Evolutionary conservation across 2,113 vertebrate genomes (phyloP).

Genomic region (Carassius carassius): DNA sequence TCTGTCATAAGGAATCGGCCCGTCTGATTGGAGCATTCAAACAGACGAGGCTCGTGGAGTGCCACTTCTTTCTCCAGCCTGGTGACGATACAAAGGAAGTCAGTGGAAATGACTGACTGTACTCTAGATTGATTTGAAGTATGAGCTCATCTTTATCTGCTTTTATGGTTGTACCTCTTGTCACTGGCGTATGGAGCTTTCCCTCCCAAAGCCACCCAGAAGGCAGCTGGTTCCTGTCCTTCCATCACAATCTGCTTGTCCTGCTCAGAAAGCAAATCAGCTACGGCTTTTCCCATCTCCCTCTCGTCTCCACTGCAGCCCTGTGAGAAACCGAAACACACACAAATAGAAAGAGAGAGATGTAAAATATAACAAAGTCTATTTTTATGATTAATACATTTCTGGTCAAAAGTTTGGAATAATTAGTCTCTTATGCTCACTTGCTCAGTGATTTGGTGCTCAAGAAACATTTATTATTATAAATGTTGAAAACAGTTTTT

Average conservation of each 20-base stretch:
- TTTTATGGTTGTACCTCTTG: slow-evolving; percentile 76
- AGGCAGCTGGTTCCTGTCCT: slow-evolving; percentile 86
- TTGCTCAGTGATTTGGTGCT: too few species aligned
- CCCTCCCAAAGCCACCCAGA: slow-evolving; percentile 88
- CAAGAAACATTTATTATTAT: too few species aligned
- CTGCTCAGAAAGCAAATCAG: slow-evolving; percentile 78
- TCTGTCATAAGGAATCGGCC: slow-evolving; percentile 86
- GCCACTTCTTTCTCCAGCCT: slow-evolving; percentile 79
- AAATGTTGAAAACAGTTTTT: too few species aligned
- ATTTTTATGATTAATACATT: not conserved
- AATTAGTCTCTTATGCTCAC: too few species aligned
- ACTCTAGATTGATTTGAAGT: not conserved
- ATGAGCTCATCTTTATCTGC: not conserved
- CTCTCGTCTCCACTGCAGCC: slow-evolving; percentile 90
- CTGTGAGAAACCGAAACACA: slow-evolving; percentile 62
- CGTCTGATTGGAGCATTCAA: slow-evolving; percentile 91
- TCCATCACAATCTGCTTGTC: slow-evolving; percentile 87
- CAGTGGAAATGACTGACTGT: not conserved
- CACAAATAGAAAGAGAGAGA: not conserved
- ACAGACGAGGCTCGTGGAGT: slow-evolving; percentile 81
- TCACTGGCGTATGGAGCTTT: slow-evolving; percentile 85
- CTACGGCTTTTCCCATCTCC: slow-evolving; percentile 83
- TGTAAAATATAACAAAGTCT: not conserved
- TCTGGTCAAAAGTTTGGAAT: not conserved
- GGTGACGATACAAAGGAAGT: not conserved